phyloP scores from a whole-genome alignment of 2,113 vertebrate species.

The Porphyrio hochstetteri region DNA sequence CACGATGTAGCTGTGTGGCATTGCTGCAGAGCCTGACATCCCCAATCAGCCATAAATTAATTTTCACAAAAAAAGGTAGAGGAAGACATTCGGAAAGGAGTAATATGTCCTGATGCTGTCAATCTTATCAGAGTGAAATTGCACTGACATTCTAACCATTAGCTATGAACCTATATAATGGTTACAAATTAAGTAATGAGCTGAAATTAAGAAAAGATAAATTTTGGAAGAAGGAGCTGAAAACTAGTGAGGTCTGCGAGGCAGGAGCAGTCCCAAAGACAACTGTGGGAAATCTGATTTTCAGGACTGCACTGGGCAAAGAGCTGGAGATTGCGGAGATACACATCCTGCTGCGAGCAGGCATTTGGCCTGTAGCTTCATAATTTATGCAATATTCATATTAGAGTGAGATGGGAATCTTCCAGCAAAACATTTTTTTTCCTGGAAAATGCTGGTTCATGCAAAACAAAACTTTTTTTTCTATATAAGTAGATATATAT shows the following conservation, averaged over 20 bases:
- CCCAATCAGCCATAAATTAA: constrained; percentile 44
- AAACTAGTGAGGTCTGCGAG: neutral
- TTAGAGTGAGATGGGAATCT: neutral
- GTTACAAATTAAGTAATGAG: constrained; percentile 1
- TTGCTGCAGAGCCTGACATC: constrained; percentile 4
- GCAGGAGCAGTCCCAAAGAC: neutral
- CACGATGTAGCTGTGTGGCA: constrained; percentile 19
- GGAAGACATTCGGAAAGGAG: neutral
- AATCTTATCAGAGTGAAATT: neutral
- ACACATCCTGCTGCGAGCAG: neutral
- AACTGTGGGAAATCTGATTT: neutral
- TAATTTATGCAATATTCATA: neutral
- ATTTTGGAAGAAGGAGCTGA: neutral
- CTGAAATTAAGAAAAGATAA: constrained; percentile 11
- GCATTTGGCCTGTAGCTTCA: neutral
- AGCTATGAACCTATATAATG: neutral
- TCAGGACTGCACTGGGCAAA: neutral
- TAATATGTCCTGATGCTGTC: constrained; percentile 11
- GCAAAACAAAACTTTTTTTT: neutral
- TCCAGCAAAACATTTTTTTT: neutral
- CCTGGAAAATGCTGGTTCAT: neutral
- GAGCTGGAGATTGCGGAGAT: neutral
- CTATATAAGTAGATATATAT: neutral
- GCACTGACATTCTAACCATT: neutral
- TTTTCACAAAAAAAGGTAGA: constrained; percentile 30